Conservation (phyloP, 2,888 invertebrate species). For the Drosophila infuscata region DNA sequence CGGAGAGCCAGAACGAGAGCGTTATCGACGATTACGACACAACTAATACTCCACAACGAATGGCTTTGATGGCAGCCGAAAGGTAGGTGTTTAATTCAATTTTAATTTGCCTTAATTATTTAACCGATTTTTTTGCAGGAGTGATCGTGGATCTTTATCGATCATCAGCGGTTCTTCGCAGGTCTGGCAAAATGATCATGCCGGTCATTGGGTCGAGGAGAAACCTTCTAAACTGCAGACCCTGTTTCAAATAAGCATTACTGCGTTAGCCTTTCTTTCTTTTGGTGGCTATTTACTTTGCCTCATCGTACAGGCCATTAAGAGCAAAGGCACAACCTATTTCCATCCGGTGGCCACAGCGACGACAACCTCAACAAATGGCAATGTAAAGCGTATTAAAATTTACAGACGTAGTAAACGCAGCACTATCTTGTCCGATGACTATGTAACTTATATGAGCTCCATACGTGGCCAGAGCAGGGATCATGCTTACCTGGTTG, state of each 20-base stretch:
- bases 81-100: slow-evolving; percentile 56
- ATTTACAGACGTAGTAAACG: slow-evolving; percentile 80
- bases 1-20: slow-evolving; percentile 10
- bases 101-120: not conserved
- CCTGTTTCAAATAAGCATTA: slow-evolving; percentile 91
- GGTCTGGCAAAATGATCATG: slow-evolving; percentile 37
- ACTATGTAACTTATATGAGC: slow-evolving; percentile 59
- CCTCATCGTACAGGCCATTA: slow-evolving; percentile 91
- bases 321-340: slow-evolving; percentile 87
- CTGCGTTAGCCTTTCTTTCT: slow-evolving; percentile 92
- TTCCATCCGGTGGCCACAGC: slow-evolving; percentile 82
- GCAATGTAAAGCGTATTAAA: slow-evolving; percentile 83
- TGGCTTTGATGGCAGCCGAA: slow-evolving; percentile 80
- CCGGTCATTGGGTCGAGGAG: slow-evolving; percentile 69
- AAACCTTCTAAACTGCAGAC: slow-evolving; percentile 89
- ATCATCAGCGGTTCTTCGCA: slow-evolving; percentile 9
- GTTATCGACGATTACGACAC: not conserved
- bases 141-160: slow-evolving; percentile 14
- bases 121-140: slow-evolving; percentile 3
- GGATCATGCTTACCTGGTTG: slow-evolving; percentile 81
- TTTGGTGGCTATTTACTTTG: slow-evolving; percentile 94
- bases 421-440: slow-evolving; percentile 15
- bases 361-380: slow-evolving; percentile 64
- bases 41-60: slow-evolving; percentile 53
- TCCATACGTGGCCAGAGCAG: slow-evolving; percentile 55